These are phyloP conservation scores for Autographa gamma DNA, from an alignment of 2,888 invertebrate species.

Conservation along the genomic window DNA sequence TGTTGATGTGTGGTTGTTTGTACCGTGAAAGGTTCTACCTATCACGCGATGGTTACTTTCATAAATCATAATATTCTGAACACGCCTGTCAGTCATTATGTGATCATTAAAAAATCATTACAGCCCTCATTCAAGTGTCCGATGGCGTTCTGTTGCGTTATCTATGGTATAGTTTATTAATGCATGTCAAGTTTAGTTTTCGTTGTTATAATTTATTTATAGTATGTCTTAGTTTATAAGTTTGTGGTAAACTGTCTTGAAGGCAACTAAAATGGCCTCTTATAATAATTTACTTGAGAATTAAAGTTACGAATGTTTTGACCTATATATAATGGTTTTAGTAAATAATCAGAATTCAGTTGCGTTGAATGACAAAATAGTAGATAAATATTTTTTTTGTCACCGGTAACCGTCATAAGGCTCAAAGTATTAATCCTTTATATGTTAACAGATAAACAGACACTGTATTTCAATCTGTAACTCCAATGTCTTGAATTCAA, in stretches of 20 bases:
- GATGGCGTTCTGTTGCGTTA: slow-evolving; percentile 36
- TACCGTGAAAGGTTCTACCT: slow-evolving; percentile 59
- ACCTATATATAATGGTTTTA: too few species aligned
- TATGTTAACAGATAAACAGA: too few species aligned
- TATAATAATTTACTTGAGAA: too few species aligned
- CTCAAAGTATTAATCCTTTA: too few species aligned
- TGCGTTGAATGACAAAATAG: too few species aligned
- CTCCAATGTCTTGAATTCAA: too few species aligned
- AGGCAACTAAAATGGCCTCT: not conserved
- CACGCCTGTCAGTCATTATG: slow-evolving; percentile 82
- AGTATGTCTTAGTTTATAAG: not conserved
- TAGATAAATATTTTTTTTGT: too few species aligned
- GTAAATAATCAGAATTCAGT: too few species aligned
- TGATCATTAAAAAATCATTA: slow-evolving; percentile 87
- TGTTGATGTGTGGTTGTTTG: slow-evolving; percentile 1
- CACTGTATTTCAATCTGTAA: too few species aligned
- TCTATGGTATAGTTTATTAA: slow-evolving; percentile 28
- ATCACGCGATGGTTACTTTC: slow-evolving; percentile 78
- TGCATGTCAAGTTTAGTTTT: not conserved
- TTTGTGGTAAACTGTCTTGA: not conserved
- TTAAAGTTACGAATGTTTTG: too few species aligned
- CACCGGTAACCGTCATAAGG: too few species aligned
- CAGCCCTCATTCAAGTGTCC: slow-evolving; percentile 52
- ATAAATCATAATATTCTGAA: slow-evolving; percentile 79
- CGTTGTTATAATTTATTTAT: not conserved